phyloP scores from a whole-genome alignment of 2,113 vertebrate species.

The Donacobius atricapilla region DNA sequence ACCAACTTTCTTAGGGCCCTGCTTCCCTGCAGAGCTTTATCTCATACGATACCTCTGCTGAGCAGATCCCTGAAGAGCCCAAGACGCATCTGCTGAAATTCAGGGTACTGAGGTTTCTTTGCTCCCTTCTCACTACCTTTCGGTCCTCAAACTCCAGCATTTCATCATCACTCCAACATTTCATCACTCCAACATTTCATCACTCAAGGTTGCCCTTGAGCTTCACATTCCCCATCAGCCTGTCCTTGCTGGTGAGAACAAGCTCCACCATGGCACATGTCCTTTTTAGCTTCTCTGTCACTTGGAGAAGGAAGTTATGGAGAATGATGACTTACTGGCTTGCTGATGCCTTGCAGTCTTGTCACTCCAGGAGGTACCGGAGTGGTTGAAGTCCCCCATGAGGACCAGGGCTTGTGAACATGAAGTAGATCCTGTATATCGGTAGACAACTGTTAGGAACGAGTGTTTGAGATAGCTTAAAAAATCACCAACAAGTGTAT shows the following conservation, averaged over 20 bases:
- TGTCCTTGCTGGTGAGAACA: background rate
- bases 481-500: background rate
- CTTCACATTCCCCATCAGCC: background rate
- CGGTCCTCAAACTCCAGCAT: background rate
- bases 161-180: background rate
- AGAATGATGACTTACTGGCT: background rate
- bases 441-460: rapidly evolving
- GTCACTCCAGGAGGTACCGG: background rate
- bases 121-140: background rate
- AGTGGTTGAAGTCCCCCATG: background rate
- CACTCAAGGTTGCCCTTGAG: background rate
- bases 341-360: background rate
- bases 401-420: background rate
- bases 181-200: background rate
- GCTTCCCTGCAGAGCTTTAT: background rate
- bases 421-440: background rate
- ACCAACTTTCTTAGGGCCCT: background rate
- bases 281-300: background rate
- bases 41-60: background rate
- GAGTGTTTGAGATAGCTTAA: background rate
- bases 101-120: background rate
- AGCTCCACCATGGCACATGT: background rate
- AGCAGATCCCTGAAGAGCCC: background rate
- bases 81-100: background rate
- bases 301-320: background rate